Evolutionary conservation across 2,113 vertebrate species (phyloP).

Genomic region (Haemorhous mexicanus): DNA sequence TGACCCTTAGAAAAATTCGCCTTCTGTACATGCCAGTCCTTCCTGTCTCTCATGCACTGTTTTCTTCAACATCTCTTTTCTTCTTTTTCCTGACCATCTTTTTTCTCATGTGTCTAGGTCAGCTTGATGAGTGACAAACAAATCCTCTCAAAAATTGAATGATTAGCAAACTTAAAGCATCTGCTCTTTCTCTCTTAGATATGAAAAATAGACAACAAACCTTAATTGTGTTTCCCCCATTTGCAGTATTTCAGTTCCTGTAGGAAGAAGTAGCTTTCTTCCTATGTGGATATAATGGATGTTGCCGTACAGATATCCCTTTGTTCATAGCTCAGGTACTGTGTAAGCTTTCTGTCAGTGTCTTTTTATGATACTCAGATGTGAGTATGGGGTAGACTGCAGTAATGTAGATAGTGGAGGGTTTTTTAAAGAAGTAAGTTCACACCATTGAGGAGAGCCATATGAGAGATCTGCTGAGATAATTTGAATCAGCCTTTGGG

Average conservation of each 20-base stretch:
- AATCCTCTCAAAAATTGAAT: background rate
- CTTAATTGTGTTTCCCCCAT: background rate
- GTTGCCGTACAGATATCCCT: background rate
- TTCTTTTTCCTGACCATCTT: background rate
- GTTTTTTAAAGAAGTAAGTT: background rate
- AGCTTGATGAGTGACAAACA: background rate
- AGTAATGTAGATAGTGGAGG: background rate
- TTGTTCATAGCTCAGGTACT: background rate
- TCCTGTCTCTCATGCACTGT: background rate
- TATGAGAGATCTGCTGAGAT: background rate
- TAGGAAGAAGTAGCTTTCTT: background rate
- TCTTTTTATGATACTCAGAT: background rate
- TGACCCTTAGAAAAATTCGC: background rate
- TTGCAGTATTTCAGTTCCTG: background rate
- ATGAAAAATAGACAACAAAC: background rate
- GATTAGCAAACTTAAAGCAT: background rate
- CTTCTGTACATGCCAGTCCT: background rate
- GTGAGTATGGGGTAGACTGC: background rate
- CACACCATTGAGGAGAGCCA: accelerated
- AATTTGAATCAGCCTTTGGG: background rate
- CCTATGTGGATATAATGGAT: background rate
- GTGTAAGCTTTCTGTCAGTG: background rate
- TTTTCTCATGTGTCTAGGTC: background rate
- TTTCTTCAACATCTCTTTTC: background rate
- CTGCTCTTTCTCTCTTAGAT: background rate